A percentile compares a stretch with the other conserved stretches of the same genome.
These are phyloP conservation scores for Piaya cayana DNA, from an alignment of 2,113 vertebrate species.

Conservation along the genomic window DNA sequence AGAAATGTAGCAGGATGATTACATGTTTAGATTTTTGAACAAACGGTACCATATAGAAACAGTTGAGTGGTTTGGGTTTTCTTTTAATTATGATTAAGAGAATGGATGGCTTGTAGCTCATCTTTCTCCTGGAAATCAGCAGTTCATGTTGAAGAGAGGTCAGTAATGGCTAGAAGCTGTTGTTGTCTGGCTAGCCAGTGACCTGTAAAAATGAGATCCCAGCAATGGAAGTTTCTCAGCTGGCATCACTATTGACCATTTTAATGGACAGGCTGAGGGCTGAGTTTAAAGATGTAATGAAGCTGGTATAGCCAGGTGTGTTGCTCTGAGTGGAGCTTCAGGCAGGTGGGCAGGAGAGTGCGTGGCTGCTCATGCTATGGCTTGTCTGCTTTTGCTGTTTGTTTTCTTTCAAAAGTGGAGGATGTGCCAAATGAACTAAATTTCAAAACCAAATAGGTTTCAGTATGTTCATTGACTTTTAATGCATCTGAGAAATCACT, in stretches of 20 bases:
- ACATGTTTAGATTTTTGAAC: background rate
- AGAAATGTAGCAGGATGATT: background rate
- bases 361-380: background rate
- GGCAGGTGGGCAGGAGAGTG: background rate
- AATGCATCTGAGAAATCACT: background rate
- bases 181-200: slow-evolving; percentile 50
- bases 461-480: background rate
- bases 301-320: background rate
- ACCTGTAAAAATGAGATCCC: slow-evolving; percentile 51
- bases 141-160: background rate
- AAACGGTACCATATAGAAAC: background rate
- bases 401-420: slow-evolving; percentile 4
- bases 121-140: slow-evolving; percentile 13
- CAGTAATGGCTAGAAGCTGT: slow-evolving; percentile 53
- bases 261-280: slow-evolving; percentile 12
- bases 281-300: background rate
- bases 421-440: slow-evolving; percentile 7
- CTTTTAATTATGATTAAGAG: background rate
- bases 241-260: slow-evolving; percentile 26
- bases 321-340: background rate
- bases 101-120: background rate
- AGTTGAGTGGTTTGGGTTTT: background rate
- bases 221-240: slow-evolving; percentile 16
- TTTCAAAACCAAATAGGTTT: slow-evolving; percentile 23
- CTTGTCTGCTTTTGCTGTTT: background rate